Evolutionary conservation across 2,888 invertebrate species (phyloP), one percentile per base, ranked within the genome.

Genomic region (Stenichneumon culpator): DNA sequence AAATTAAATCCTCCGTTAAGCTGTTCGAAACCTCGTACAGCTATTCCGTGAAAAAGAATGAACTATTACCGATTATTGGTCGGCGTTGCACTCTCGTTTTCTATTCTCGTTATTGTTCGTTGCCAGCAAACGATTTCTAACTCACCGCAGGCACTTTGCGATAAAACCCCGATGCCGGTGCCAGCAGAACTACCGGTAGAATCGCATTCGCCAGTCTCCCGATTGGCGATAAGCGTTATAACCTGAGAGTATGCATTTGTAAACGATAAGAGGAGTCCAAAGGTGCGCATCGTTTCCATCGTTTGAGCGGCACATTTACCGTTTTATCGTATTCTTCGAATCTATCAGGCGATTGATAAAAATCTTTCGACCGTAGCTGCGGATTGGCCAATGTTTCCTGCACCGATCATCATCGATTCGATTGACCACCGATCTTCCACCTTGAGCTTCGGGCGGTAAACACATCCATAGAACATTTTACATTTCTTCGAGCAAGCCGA

Each of bases 111-210:
- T 14, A 11, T 1, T 36, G 36, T 44, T n/a, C 22, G n/a, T 28
- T 50, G 32, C 50, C 39, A 19, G 5, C 7, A 32, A 54, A 69
- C 25, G 36, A 14, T 57, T 79, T 11, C 6, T 54, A 63, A 60
- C 63, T 11, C 50, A 9, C 63, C n/a, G 39, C 36, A 28, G 44
- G 52, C 67, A 68, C 72, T 73, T 73, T 25, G 7, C 77, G 73
- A 81, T 70, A 68, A 75, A 25, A 65, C 47, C 54, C 63, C 63
- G 86, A 86, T 75, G 75, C 68, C 70, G 84, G 84, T 79, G 84
- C 86, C 86, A 82, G 84, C 84, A 82, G 74, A 70, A 77, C 69
- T 63, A 65, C 63, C 65, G 54, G 16, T 74, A 47, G 63, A 25
- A 63, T 47, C 39, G 50, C 47, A 39, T 57, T 57, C 60, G 50